Base-by-base conservation (phyloP, 2,888 invertebrate genomes). In the Cantharis rustica region DNA sequence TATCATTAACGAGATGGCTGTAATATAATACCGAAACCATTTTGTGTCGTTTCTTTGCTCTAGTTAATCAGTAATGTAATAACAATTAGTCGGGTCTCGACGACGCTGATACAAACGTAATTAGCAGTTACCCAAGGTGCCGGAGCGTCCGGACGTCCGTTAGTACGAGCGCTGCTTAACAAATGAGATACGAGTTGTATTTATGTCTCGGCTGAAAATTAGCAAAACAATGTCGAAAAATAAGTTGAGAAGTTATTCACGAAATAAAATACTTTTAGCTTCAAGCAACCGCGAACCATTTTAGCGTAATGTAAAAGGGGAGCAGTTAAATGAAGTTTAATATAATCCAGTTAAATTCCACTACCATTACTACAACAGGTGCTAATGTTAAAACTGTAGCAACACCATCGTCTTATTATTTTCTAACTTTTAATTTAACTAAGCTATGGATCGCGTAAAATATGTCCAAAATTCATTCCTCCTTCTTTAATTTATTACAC, bases 241-340 rank as follows among this genome's bases (percentile, higher is more conserved):
- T 80, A 76, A 76, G 73, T 79, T 61, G 75, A 72, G 72, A 75
- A 75, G 77, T 72, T 72, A 75, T 72, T 75, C 69, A 75, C 61
- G 71, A 75, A 77, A 79, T 77, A 77, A 79, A 79, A 79, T 77
- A 77, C 77, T 73, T 73, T 66, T 72, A 75, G 75, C 72, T 77
- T 73, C 73, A 62, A 73, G 74, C 75, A 75, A 80, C 80, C 79
- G 73, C 79, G 78, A 76, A 76, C 77, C 79, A 76, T 79, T 80
- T 79, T 79, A 68, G 78, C 73, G 72, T 80, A 81, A 80, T 81
- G 78, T 78, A 73, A 73, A 79, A 80, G 76, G 79, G 79, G 78
- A 80, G 75, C 78, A 76, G 79, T 80, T 81, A 81, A 82, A 82
- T 80, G 81, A 81, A 82, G 80, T 82, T 82, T 80, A 82, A 82